These are phyloP conservation scores for Arvicanthis niloticus DNA, from an alignment of 2,113 vertebrate genomes.

Conservation along the genomic window DNA sequence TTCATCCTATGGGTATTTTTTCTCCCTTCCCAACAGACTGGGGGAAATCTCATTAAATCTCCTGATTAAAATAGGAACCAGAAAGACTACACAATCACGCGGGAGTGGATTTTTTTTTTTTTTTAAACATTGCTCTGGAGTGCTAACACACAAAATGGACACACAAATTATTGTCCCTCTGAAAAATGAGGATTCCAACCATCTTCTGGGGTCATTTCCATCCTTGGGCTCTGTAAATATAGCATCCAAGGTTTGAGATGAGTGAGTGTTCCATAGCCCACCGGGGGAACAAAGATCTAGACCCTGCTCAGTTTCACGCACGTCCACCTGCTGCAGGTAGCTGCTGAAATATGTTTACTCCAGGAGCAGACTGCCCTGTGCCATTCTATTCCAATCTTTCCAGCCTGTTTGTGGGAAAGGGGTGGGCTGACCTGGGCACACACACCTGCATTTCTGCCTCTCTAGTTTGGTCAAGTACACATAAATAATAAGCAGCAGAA, in stretches of 20 bases:
- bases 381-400: conserved; percentile 32
- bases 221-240: not conserved
- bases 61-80: conserved; percentile 11
- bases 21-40: conserved; percentile 15
- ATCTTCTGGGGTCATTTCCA: not conserved
- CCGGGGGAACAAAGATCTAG: not conserved
- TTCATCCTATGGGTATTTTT: not conserved
- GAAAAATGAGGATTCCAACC: conserved; percentile 20
- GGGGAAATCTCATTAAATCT: conserved; percentile 55
- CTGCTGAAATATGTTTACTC: not conserved
- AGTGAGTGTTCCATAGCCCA: not conserved
- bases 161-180: not conserved
- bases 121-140: not conserved
- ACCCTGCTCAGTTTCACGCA: not conserved
- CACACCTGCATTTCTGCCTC: conserved; percentile 66
- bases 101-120: not conserved
- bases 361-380: not conserved
- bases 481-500: conserved; percentile 87
- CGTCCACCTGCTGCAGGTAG: not conserved
- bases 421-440: conserved; percentile 65
- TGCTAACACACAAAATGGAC: not conserved
- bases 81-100: conserved; percentile 41
- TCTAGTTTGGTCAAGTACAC: conserved; percentile 83
- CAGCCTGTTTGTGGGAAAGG: conserved; percentile 39
- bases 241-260: not conserved